Base-by-base conservation (phyloP, 1,140 invertebrate species). In the Gryllus bimaculatus region DNA sequence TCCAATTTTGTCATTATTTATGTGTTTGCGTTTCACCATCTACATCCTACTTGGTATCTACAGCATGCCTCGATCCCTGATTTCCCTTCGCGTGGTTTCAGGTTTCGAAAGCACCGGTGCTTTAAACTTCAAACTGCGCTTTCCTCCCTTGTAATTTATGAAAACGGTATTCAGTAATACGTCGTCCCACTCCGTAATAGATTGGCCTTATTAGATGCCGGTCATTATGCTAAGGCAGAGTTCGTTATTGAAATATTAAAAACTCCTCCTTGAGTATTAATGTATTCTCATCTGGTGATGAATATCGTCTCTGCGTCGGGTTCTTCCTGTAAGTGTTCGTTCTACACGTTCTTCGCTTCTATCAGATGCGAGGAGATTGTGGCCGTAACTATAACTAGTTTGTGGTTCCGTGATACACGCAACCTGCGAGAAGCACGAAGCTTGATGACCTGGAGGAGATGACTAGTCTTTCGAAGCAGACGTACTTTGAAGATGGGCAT, bases 231-330 rank as follows among this genome's bases (percentile, higher is more conserved):
- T 1, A 18, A 66, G 54, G 54, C 5, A 66, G 54, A 66, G 54
- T 66, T 66, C 54, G 54, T 66, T 66, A 66, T 66, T 66, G 54
- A 66, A 66, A 66, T 66, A 66, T 66, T 66, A 66, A 66, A 66
- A 66, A 10, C 54, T 66, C 18, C 10, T 66, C 10, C 54, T 13
- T 66, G 54, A 10, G 10, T 66, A 18, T 13, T 66, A 66, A 66
- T 66, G 54, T 66, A 66, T 66, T 66, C 54, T 13, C 54, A 66
- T 66, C 54, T 18, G 18, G 2, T 18, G 54, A 66, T 66, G 54
- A 10, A 13, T 66, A 66, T 66, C 54, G 54, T 13, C 54, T 18
- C 26, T 5, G 5, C 26, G 26, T 5, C 5, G 26, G 1, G 5
- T 39, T n/a, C n/a, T n/a, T n/a, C n/a, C n/a, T n/a, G n/a, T n/a